Percentiles rank a stretch among this genome's conserved stretches.
Conservation (phyloP, 2,888 invertebrate species). For the Augiades crinisus region DNA sequence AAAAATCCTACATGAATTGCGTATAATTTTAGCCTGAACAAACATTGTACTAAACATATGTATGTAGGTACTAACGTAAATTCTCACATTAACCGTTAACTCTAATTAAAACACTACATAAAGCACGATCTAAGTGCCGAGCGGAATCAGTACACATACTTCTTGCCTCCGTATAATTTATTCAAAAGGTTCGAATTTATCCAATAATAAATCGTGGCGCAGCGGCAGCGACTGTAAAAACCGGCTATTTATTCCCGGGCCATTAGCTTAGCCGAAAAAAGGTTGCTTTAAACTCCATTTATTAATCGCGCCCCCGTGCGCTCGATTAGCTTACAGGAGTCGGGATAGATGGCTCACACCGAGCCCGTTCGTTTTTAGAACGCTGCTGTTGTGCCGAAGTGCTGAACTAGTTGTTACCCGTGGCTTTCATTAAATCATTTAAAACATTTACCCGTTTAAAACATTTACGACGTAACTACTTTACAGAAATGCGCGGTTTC, state of each 20-base stretch:
- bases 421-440: too few species aligned
- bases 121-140: background rate
- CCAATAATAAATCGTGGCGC: slow-evolving; percentile 58
- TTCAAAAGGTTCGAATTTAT: slow-evolving; percentile 52
- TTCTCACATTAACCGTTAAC: too few species aligned
- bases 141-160: slow-evolving; percentile 8
- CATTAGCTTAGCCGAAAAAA: slow-evolving; percentile 78
- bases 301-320: slow-evolving; percentile 65
- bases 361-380: slow-evolving; percentile 15
- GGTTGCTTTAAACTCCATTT: slow-evolving; percentile 76
- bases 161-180: slow-evolving; percentile 45
- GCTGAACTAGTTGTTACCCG: too few species aligned
- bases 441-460: too few species aligned
- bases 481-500: too few species aligned
- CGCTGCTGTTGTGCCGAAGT: too few species aligned
- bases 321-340: slow-evolving; percentile 60
- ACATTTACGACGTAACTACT: too few species aligned
- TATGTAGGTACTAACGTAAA: too few species aligned
- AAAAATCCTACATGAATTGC: too few species aligned
- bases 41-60: too few species aligned
- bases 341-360: slow-evolving; percentile 43
- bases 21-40: too few species aligned
- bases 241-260: slow-evolving; percentile 64
- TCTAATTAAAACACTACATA: background rate
- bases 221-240: slow-evolving; percentile 53